Conservation (phyloP, 2,113 vertebrate genomes). For the Eudyptes chrysolophus region DNA sequence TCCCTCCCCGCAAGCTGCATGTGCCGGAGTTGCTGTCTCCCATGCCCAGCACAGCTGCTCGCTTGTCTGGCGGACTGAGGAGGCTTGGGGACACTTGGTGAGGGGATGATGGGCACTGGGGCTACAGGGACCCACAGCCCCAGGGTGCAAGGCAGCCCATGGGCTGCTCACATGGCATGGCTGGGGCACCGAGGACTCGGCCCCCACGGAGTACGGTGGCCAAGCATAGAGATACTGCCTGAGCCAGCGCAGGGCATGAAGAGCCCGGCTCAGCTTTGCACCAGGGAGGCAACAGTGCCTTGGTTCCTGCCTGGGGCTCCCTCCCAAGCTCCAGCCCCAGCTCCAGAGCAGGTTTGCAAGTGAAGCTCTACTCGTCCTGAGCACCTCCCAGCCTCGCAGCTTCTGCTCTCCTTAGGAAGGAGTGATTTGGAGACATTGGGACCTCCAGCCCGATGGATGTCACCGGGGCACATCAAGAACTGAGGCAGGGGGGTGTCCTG, state of each 20-base stretch:
- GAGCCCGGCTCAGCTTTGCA: not conserved
- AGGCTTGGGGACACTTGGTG: not conserved
- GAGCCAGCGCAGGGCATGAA: not conserved
- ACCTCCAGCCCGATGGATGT: not conserved
- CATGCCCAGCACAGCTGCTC: not conserved
- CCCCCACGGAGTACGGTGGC: fast-evolving
- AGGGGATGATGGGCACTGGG: not conserved
- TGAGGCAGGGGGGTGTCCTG: not conserved
- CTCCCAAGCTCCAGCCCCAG: not conserved
- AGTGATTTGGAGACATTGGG: not conserved
- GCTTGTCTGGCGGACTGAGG: not conserved
- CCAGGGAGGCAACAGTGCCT: not conserved
- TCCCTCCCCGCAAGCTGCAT: not conserved
- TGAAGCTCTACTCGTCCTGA: not conserved
- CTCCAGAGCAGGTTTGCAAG: not conserved
- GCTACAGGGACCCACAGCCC: not conserved
- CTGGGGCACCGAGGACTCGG: fast-evolving
- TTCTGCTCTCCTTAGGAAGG: not conserved
- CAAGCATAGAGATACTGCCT: not conserved
- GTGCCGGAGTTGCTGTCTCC: not conserved
- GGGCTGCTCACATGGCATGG: fast-evolving
- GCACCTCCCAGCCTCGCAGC: not conserved
- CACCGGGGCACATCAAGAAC: not conserved
- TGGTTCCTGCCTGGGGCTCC: not conserved
- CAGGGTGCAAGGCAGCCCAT: not conserved